These are phyloP conservation scores for Neuroterus valhalla DNA, from an alignment of 1,140 invertebrate species.

Conservation along the genomic window DNA sequence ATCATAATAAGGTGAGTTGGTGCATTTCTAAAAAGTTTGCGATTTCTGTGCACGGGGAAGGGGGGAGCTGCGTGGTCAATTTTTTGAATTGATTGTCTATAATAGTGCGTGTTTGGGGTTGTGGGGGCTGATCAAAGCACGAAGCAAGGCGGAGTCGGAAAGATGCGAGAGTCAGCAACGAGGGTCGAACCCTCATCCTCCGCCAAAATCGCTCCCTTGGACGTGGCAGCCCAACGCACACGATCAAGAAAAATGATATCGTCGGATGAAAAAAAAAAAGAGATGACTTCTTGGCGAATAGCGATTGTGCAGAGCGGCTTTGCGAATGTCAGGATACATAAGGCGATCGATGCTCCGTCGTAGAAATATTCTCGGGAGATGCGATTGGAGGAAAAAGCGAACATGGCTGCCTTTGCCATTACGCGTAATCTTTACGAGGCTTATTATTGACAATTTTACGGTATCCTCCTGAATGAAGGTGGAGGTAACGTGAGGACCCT, in stretches of 20 bases:
- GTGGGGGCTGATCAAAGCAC: slow-evolving; percentile 61
- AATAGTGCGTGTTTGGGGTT: slow-evolving; percentile 65
- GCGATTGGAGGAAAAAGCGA: slow-evolving; percentile 43
- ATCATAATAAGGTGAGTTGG: background rate
- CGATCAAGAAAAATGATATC: slow-evolving; percentile 72
- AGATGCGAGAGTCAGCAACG: slow-evolving; percentile 66
- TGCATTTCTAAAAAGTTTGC: background rate
- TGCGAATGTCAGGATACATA: slow-evolving; percentile 49
- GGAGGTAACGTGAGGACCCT: background rate
- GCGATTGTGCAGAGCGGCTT: slow-evolving; percentile 58
- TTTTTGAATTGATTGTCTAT: slow-evolving; percentile 69
- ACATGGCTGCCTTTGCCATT: slow-evolving; percentile 43
- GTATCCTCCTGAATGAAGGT: slow-evolving; percentile 7
- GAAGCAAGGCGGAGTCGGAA: slow-evolving; percentile 62
- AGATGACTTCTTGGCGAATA: slow-evolving; percentile 64
- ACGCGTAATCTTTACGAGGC: slow-evolving; percentile 29
- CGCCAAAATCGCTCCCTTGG: slow-evolving; percentile 57
- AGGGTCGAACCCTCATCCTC: slow-evolving; percentile 63
- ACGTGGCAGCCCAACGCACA: slow-evolving; percentile 49
- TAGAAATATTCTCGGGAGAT: slow-evolving; percentile 36
- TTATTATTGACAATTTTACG: slow-evolving; percentile 25
- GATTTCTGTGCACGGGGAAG: background rate
- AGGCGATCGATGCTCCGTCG: slow-evolving; percentile 41
- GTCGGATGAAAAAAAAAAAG: slow-evolving; percentile 54
- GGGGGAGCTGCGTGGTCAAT: slow-evolving; percentile 44